These are phyloP conservation scores for Dendrophyllia cribrosa DNA, from an alignment of 64 coral and sea anemone species.

Conservation along the genomic window DNA sequence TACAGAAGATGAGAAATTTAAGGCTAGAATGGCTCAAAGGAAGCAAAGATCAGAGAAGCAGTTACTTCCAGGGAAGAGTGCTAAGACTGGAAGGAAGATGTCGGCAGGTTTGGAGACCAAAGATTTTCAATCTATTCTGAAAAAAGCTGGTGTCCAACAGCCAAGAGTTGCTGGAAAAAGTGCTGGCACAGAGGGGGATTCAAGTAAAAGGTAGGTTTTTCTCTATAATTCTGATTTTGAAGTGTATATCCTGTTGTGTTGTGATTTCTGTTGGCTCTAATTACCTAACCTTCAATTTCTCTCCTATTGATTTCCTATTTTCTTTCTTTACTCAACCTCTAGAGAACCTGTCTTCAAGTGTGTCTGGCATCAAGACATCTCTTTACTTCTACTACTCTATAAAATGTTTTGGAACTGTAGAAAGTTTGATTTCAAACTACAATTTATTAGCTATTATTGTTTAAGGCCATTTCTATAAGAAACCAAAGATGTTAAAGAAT, in stretches of 20 bases:
- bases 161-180: neutral
- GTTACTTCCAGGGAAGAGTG: neutral
- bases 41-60: conserved; percentile 44
- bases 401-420: neutral
- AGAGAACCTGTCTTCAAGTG: conserved; percentile 52
- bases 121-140: conserved; percentile 29
- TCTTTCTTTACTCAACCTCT: conserved; percentile 41
- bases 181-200: neutral
- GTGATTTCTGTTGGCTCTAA: neutral
- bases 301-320: conserved; percentile 43
- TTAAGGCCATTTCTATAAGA: no score
- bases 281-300: conserved; percentile 5
- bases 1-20: conserved; percentile 13
- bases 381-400: neutral
- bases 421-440: no score
- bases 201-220: conserved; percentile 2
- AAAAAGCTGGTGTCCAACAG: conserved; percentile 10
- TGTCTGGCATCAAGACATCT: conserved; percentile 32
- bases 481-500: no score
- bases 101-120: conserved; percentile 7
- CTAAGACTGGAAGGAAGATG: neutral
- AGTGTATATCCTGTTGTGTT: neutral
- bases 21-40: conserved; percentile 23
- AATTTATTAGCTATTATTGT: no score
- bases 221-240: neutral